Evolutionary conservation across 1,140 invertebrate species (phyloP), one percentile per base, ranked within the genome.

Genomic region (Plutomurus gul): DNA sequence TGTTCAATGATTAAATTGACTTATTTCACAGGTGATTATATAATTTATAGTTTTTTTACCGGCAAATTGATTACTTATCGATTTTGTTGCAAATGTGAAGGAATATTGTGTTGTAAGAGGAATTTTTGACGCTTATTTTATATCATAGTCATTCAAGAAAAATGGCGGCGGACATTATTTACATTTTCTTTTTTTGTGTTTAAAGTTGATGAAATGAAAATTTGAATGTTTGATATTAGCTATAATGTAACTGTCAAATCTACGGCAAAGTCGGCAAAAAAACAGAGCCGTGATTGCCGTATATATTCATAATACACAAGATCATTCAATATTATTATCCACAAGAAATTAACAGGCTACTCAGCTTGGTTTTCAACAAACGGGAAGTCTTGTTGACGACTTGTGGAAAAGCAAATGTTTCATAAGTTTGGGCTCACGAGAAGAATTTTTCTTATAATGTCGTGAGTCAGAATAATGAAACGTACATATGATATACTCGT

Each of bases 311-410:
- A n/a, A n/a, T n/a, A n/a, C n/a, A n/a, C n/a, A n/a, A n/a, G n/a
- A n/a, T n/a, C n/a, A n/a, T n/a, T n/a, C n/a, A 56, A 25, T 75
- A 39, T 18, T 5, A n/a, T 25, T 7, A 47, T 40, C 76, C 80
- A 78, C 51, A 78, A 78, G 76, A 81, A 81, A 81, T 78, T 77
- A 78, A 56, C 78, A 30, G 39, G n/a, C 49, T 22, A 46, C 43
- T 60, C 25, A 16, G 27, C 40, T 60, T 79, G 51, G 73, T 75
- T 79, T 46, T 65, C 73, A 65, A 79, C 49, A 43, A 40, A 43
- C 40, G 22, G 25, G 33, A n/a, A 18, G 65, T 10, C 18, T 7
- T 22, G 78, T 75, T 79, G 78, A 79, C 78, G 78, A 79, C 78
- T 79, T 75, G 43, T 79, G 78, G 78, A 75, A 79, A 75, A 79